Base-by-base conservation (phyloP, 1,140 invertebrate species). In the Oryzaephilus surinamensis region DNA sequence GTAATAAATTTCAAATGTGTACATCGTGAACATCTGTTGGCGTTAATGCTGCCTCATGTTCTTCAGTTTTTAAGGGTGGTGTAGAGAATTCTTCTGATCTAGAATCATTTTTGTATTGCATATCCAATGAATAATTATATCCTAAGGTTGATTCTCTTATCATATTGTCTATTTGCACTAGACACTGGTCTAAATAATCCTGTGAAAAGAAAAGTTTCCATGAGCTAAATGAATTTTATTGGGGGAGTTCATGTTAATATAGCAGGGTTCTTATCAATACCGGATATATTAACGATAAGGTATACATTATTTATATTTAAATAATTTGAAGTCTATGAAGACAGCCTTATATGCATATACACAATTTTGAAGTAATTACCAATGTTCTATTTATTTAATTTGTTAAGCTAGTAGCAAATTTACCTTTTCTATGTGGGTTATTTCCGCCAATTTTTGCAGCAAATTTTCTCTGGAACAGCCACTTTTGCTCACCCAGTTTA, bases 351-450 rank as follows among this genome's bases (percentile, higher is more conserved):
- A 16, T 32, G 11, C 15, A 15, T 32, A 11, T 14, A 30, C 13
- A 11, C 13, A 30, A 11, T 11, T 30, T 11, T 14, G 7, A 30
- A 17, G 16, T 17, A 33, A 12, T n/a, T 17, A 20, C 32, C 11
- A 15, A 13, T 6, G 5, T 32, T 19, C 8, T 11, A 32, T 11
- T 16, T 7, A 18, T 24, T 26, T 23, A 36, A 33, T n/a, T 11
- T 4, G 16, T 14, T 18, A 14, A 21, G n/a, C 2, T 20, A 10
- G 1, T 4, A 21, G 18, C 10, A 13, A 23, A 14, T 15, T 73
- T 73, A 89, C 85, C 71, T 76, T 71, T 65, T 88, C 83, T 16
- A 85, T 82, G 49, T 75, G 71, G 13, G 82, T 84, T 50, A 87
- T 78, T 41, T 72, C 67, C 35, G 80, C 77, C 18, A 90, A 66